These are phyloP conservation scores for Probosciger aterrimus DNA, from an alignment of 2,113 vertebrate species.

Conservation along the genomic window DNA sequence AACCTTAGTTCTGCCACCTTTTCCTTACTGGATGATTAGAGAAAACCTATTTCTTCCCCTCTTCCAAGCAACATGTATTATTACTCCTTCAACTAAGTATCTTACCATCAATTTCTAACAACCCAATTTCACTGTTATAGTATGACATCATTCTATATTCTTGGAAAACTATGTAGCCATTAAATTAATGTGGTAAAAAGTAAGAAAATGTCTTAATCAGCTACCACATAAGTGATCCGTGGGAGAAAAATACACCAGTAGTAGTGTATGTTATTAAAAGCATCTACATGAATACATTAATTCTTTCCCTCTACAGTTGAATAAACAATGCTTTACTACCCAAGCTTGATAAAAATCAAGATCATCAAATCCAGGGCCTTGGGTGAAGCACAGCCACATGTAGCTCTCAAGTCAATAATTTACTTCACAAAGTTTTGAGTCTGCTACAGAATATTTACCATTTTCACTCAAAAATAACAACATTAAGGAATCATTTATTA, in stretches of 20 bases:
- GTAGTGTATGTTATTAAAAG: not conserved
- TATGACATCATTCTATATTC: conserved; percentile 12
- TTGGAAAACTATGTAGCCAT: not conserved
- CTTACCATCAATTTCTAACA: not conserved
- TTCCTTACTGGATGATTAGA: not conserved
- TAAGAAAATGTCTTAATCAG: conserved; percentile 21
- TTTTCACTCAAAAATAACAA: not conserved
- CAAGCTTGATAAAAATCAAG: not conserved
- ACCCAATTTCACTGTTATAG: not conserved
- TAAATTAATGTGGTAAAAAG: not conserved
- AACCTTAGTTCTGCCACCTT: not conserved
- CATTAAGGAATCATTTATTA: not conserved
- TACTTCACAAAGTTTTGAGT: not conserved
- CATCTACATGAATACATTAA: not conserved
- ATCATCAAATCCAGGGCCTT: not conserved
- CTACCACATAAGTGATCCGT: not conserved
- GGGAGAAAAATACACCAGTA: not conserved
- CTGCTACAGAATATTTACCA: not conserved
- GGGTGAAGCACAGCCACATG: not conserved
- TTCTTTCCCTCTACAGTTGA: conserved; percentile 13
- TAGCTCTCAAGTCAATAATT: not conserved
- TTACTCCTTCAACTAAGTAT: not conserved
- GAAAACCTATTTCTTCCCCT: not conserved
- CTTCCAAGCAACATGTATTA: not conserved
- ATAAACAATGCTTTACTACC: conserved; percentile 18